A percentile compares a stretch with the other conserved stretches of the same genome.
phyloP scores from a whole-genome alignment of 2,113 vertebrate species.

The Cyanoderma ruficeps region DNA sequence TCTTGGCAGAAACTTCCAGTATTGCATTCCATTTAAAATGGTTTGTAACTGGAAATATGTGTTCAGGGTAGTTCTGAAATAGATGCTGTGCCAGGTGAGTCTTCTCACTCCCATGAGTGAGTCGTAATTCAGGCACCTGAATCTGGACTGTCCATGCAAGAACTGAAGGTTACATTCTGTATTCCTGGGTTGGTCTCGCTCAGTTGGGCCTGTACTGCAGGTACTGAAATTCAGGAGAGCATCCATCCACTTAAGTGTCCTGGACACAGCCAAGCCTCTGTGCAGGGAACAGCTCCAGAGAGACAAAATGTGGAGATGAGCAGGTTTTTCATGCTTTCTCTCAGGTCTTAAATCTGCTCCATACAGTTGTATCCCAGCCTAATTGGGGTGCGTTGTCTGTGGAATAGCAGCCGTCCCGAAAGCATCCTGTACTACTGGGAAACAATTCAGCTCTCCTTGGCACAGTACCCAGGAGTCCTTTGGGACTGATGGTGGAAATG shows the following conservation, averaged over 20 bases:
- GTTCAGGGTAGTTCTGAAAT: not conserved
- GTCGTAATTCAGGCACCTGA: not conserved
- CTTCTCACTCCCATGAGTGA: not conserved
- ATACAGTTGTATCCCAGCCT: not conserved
- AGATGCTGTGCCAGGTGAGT: not conserved
- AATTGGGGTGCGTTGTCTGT: not conserved
- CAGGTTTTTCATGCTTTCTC: not conserved
- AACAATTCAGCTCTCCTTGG: not conserved
- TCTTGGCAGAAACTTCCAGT: not conserved
- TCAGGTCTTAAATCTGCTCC: not conserved
- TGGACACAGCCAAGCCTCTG: not conserved
- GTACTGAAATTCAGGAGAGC: not conserved
- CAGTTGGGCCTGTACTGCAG: not conserved
- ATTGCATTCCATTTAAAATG: not conserved
- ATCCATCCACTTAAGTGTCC: not conserved
- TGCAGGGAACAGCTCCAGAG: not conserved
- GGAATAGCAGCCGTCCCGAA: not conserved
- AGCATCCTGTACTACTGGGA: rapidly evolving
- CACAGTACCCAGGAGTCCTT: not conserved
- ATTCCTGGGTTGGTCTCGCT: not conserved
- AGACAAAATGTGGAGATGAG: not conserved
- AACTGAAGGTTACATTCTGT: not conserved
- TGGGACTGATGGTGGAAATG: not conserved
- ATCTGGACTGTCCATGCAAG: not conserved
- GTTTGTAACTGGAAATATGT: not conserved